A percentile compares a stretch with the other conserved stretches of the same genome.
phyloP scores from a whole-genome alignment of 2,113 vertebrate genomes.

The Cinclus cinclus region DNA sequence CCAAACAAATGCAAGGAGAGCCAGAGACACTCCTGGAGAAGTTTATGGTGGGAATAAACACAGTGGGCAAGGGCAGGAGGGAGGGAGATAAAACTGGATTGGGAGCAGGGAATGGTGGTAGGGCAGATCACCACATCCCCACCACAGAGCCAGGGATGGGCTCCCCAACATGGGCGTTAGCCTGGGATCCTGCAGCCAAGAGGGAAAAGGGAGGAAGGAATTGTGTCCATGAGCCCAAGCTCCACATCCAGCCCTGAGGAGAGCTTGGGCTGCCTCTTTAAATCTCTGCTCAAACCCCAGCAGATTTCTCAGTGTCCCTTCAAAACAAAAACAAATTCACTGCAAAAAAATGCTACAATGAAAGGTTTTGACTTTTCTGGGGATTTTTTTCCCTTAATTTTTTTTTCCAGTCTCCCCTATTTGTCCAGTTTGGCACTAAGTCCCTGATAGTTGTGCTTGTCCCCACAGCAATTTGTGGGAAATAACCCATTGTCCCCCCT shows the following conservation, averaged over 20 bases:
- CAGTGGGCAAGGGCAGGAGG: background rate
- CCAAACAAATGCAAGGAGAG: background rate
- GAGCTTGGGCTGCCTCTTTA: background rate
- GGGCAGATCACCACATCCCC: background rate
- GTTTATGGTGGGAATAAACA: slow-evolving; percentile 9
- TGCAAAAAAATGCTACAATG: background rate
- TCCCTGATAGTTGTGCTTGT: slow-evolving; percentile 3
- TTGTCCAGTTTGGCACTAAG: slow-evolving; percentile 27
- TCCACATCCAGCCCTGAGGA: background rate
- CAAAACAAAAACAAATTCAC: slow-evolving; percentile 24
- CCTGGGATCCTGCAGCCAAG: background rate
- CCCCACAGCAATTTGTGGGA: slow-evolving; percentile 43
- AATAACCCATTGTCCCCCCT: slow-evolving; percentile 43
- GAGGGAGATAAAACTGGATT: background rate
- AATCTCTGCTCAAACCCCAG: background rate
- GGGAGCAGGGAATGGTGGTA: rapidly evolving
- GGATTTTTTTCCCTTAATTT: background rate
- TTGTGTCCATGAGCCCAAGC: rapidly evolving
- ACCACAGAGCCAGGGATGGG: background rate
- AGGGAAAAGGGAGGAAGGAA: background rate
- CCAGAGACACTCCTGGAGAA: background rate
- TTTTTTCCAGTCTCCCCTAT: slow-evolving; percentile 18
- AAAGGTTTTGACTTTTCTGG: slow-evolving; percentile 41
- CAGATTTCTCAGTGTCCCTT: background rate
- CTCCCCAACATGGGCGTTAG: rapidly evolving